Evolutionary conservation across 1,140 invertebrate species (phyloP), one percentile per base, ranked within the genome.

Genomic region (Achatina immaculata): DNA sequence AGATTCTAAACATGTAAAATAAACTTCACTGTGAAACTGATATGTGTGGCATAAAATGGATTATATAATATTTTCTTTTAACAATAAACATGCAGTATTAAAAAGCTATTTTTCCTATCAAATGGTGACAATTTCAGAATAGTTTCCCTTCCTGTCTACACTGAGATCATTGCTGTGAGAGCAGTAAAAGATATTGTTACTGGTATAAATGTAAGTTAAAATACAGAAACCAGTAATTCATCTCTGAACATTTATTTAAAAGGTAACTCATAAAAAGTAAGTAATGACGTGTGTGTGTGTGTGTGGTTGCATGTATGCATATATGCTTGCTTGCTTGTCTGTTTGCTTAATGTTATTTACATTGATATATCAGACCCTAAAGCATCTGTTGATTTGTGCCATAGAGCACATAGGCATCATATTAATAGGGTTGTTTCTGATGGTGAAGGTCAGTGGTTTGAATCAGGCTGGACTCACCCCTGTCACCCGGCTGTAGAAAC

Each of bases 161-260:
- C 68, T n/a, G 68, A 69, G n/a, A 28, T 40, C 16, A 6, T 69
- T n/a, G 40, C 42, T 7, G 36, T 9, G 42, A 69, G 40, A 69
- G 68, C 68, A 42, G 21, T 69, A 6, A 69, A 43, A 42, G 68
- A 69, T 24, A n/a, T 69, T 40, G 68, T 69, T 24, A 28, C 36
- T 69, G 68, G 68, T 40, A 40, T 69, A 3, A 69, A 69, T 24
- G 68, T 69, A 69, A 69, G 68, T 69, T 4, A 69, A 3, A 34
- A 31, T 38, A 14, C 24, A 51, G 24, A 11, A 24, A 51, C 11
- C 48, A 51, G 11, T 24, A 24, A 14, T 11, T 14, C 11, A 51
- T 14, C 24, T 11, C 11, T 51, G 11, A 11, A 51, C 48, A 14
- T 24, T 14, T 24, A 51, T n/a, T n/a, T n/a, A n/a, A n/a, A n/a